phyloP scores from a whole-genome alignment of 2,113 vertebrate species.

The Nesospiza acunhae region DNA sequence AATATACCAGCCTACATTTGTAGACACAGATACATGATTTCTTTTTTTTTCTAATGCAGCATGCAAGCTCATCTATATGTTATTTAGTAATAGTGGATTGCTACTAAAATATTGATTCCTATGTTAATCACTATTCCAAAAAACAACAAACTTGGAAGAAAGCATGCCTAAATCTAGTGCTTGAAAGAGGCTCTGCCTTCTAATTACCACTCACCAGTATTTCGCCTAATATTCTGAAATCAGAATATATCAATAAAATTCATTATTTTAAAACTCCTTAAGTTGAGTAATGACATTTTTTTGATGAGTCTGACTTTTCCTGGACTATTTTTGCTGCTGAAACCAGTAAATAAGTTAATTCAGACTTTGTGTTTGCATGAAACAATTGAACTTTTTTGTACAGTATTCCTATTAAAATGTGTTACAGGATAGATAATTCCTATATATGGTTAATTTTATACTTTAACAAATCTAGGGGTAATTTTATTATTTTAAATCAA shows the following conservation, averaged over 20 bases:
- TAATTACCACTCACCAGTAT: background rate
- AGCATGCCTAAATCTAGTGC: background rate
- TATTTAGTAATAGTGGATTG: background rate
- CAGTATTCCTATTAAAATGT: background rate
- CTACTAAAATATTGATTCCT: background rate
- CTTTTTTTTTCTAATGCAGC: background rate
- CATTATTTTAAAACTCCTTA: background rate
- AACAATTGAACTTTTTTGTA: background rate
- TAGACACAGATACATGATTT: background rate
- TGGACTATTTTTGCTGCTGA: background rate
- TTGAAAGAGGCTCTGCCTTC: background rate
- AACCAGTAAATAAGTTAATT: background rate
- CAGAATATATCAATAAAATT: background rate
- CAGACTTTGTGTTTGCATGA: background rate
- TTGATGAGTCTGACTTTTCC: background rate
- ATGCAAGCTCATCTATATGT: background rate
- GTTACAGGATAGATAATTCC: background rate
- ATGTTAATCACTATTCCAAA: background rate
- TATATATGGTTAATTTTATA: background rate
- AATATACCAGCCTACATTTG: background rate
- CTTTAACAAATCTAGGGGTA: background rate
- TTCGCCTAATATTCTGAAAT: background rate
- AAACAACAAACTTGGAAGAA: background rate
- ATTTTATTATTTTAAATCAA: background rate
- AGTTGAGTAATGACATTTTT: accelerated